Percentiles rank a stretch among this genome's conserved stretches.
Evolutionary conservation across 1,140 invertebrate species (phyloP).

Genomic region (Arctopsyche grandis): DNA sequence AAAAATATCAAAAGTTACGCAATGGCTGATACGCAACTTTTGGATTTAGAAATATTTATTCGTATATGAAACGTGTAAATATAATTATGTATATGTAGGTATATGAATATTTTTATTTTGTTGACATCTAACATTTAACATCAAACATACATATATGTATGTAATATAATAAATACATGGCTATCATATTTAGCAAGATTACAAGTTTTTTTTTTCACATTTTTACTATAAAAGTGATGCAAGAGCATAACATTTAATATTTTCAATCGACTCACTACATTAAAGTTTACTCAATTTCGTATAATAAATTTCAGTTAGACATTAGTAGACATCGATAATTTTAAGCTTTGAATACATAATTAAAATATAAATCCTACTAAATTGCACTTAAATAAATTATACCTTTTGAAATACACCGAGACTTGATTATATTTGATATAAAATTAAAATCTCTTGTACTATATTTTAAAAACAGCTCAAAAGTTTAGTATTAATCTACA

Average conservation of each 20-base stretch:
- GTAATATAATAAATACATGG: neutral
- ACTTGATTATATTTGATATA: too few relatives aligned
- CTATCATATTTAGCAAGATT: slow-evolving; percentile 5
- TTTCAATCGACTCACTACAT: neutral
- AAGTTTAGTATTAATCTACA: neutral
- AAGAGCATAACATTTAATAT: neutral
- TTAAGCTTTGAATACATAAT: neutral
- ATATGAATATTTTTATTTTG: slow-evolving; percentile 52
- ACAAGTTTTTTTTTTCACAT: slow-evolving; percentile 22
- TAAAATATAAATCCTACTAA: neutral
- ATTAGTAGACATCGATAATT: neutral
- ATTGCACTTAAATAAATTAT: neutral
- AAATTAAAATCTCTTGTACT: too few relatives aligned
- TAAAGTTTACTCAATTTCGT: neutral
- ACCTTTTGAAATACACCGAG: neutral
- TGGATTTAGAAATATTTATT: slow-evolving; percentile 42
- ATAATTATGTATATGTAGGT: slow-evolving; percentile 51
- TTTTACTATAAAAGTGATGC: slow-evolving; percentile 18
- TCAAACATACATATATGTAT: slow-evolving; percentile 32
- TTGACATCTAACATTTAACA: slow-evolving; percentile 52
- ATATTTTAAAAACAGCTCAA: too few relatives aligned
- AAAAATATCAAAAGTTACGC: slow-evolving; percentile 46
- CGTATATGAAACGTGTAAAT: slow-evolving; percentile 46
- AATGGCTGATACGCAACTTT: slow-evolving; percentile 47
- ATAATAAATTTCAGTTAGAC: neutral